Conservation (phyloP, 2,888 invertebrate genomes). For the Pseudococcus jackbeardsleyi region DNA sequence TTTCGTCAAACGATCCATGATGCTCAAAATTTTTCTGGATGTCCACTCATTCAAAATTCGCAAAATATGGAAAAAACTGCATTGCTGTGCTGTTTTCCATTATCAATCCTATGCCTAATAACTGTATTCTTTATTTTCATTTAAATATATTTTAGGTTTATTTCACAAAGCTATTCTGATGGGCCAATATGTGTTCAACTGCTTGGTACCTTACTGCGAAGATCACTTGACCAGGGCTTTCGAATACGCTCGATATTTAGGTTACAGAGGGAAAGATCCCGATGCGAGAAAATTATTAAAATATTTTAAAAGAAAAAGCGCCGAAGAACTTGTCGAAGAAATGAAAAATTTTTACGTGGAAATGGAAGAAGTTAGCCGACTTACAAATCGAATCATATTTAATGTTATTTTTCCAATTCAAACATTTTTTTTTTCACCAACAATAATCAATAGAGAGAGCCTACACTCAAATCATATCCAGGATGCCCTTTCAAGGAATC, state of each 20-base stretch:
- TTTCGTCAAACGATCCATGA: no score
- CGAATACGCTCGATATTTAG: not conserved
- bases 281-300: slow-evolving; percentile 10
- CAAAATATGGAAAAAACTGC: no score
- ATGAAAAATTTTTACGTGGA: not conserved
- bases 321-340: not conserved
- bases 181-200: slow-evolving; percentile 45
- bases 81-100: no score
- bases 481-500: not conserved
- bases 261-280: not conserved
- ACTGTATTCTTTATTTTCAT: no score
- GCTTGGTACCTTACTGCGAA: slow-evolving; percentile 2
- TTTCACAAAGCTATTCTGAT: slow-evolving; percentile 58
- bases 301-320: slow-evolving; percentile 3
- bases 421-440: not conserved
- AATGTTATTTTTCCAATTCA: no score
- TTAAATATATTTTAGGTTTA: not conserved
- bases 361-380: not conserved
- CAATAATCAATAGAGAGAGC: not conserved
- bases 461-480: slow-evolving; percentile 10
- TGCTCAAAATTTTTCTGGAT: no score
- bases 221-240: slow-evolving; percentile 9
- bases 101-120: no score
- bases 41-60: no score
- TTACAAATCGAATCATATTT: not conserved